phyloP scores from a whole-genome alignment of 2,888 invertebrate species.

The Nemurella pictetii region DNA sequence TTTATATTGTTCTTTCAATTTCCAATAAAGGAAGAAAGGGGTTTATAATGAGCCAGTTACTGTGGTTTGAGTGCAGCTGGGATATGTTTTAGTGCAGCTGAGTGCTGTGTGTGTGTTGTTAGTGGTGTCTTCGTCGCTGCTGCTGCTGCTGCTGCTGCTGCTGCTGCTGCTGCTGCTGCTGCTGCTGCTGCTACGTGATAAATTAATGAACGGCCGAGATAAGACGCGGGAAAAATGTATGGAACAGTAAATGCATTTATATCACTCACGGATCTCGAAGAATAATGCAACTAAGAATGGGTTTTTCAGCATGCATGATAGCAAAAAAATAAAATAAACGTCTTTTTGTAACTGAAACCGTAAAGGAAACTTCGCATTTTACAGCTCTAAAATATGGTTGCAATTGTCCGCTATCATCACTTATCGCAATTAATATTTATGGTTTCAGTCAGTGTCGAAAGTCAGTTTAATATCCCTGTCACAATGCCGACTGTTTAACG shows the following conservation, averaged over 20 bases:
- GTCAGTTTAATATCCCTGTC: no score
- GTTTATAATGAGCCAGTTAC: conserved; percentile 18
- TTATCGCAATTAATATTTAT: no score
- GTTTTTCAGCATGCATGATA: not conserved
- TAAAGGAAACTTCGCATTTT: no score
- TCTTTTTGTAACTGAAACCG: no score
- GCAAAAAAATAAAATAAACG: not conserved
- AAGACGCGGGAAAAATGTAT: not conserved
- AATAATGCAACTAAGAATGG: not conserved
- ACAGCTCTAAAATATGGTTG: no score
- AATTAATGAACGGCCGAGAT: not conserved
- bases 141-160: not conserved
- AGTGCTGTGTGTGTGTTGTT: no score
- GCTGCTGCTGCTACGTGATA: not conserved
- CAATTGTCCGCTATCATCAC: no score
- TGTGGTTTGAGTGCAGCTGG: not conserved
- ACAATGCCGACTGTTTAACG: no score
- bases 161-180: not conserved
- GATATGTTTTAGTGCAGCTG: not conserved
- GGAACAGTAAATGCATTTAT: not conserved
- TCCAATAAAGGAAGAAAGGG: conserved; percentile 23
- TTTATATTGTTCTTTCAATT: conserved; percentile 24
- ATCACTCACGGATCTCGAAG: not conserved
- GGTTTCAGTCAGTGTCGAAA: no score
- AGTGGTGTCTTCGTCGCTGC: no score